A percentile compares a stretch with the other conserved stretches of the same genome.
Conservation (phyloP, 2,113 vertebrate species). For the Ardeotis arabs region DNA sequence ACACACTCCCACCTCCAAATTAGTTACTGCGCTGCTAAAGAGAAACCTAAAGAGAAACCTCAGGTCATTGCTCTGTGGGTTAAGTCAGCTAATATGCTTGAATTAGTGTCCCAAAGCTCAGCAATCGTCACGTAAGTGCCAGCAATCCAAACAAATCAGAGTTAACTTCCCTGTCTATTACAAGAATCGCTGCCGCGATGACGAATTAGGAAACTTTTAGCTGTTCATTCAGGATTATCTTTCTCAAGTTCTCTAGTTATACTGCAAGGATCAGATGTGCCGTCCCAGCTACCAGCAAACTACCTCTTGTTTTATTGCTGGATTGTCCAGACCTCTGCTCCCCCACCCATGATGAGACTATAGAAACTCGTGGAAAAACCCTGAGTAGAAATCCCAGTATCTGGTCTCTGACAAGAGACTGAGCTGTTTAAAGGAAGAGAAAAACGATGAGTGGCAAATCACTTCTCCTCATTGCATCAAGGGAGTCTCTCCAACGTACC, state of each 20-base stretch:
- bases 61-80: slow-evolving; percentile 17
- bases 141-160: slow-evolving; percentile 18
- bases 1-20: background rate
- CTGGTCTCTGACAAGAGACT: fast-evolving
- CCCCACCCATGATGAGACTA: fast-evolving
- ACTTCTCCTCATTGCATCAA: fast-evolving
- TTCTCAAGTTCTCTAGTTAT: background rate
- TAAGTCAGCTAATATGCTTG: background rate
- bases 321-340: background rate
- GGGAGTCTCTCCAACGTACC: background rate
- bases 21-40: background rate
- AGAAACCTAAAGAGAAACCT: background rate
- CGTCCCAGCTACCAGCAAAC: background rate
- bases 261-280: background rate
- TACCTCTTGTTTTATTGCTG: background rate
- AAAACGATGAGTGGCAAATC: background rate
- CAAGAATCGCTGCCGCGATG: background rate
- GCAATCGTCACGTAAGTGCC: background rate
- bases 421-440: background rate
- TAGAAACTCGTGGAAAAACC: background rate
- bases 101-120: background rate
- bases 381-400: fast-evolving
- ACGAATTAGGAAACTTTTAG: background rate
- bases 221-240: background rate
- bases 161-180: background rate